phyloP scores from a whole-genome alignment of 1,140 invertebrate genomes.

The Sminthurinus signatus region DNA sequence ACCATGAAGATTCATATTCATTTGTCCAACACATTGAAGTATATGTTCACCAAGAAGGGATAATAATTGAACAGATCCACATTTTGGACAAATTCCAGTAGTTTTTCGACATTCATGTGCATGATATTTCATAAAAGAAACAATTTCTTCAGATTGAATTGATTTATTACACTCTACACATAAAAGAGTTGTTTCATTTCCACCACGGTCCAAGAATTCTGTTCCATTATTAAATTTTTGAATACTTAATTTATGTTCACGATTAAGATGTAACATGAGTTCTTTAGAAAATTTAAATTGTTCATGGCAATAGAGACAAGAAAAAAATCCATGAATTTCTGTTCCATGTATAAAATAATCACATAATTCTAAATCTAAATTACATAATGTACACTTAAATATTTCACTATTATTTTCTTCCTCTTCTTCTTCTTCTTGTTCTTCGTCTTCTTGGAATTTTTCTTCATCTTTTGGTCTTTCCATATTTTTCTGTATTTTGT shows the following conservation, averaged over 20 bases:
- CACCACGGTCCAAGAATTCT: slow-evolving; percentile 17
- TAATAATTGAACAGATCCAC: slow-evolving; percentile 13
- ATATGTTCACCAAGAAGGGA: slow-evolving; percentile 20
- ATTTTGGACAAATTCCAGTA: slow-evolving; percentile 25
- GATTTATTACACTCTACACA: slow-evolving; percentile 31
- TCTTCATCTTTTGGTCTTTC: not conserved
- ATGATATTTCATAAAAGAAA: slow-evolving; percentile 6
- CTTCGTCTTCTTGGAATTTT: not conserved
- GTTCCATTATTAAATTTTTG: slow-evolving; percentile 19
- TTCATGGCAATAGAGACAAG: slow-evolving; percentile 32
- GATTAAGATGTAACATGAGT: slow-evolving; percentile 33
- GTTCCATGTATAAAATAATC: slow-evolving; percentile 20
- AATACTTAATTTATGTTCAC: slow-evolving; percentile 22
- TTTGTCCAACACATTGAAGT: not conserved
- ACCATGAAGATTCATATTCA: slow-evolving; percentile 17
- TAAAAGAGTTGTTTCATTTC: slow-evolving; percentile 17
- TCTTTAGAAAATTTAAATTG: slow-evolving; percentile 28
- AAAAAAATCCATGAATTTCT: slow-evolving; percentile 16
- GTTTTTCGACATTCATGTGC: slow-evolving; percentile 23
- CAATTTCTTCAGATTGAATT: slow-evolving; percentile 11
- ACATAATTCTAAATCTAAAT: not conserved
- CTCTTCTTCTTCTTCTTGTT: not conserved
- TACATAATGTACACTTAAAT: slow-evolving; percentile 14
- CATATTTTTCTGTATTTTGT: not conserved
- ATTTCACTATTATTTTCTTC: not conserved